phyloP scores from a whole-genome alignment of 2,113 vertebrate species.

The Gallinago media region DNA sequence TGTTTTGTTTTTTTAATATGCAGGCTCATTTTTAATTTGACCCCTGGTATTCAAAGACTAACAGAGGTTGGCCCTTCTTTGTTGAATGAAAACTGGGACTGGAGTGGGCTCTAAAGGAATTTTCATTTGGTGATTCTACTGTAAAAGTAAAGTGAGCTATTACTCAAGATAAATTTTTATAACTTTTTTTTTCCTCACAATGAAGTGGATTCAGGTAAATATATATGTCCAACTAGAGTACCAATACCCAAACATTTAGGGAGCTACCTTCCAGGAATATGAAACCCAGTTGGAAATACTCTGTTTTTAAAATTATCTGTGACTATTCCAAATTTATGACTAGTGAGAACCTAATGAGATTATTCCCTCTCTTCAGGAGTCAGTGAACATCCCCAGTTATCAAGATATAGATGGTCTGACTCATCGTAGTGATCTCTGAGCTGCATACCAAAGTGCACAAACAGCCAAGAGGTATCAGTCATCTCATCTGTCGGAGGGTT shows the following conservation, averaged over 20 bases:
- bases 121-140: not conserved
- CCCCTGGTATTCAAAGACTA: not conserved
- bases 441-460: not conserved
- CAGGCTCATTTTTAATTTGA: not conserved
- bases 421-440: not conserved
- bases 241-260: not conserved
- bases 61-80: not conserved
- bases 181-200: not conserved
- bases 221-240: not conserved
- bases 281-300: not conserved
- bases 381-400: not conserved
- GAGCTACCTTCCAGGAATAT: not conserved
- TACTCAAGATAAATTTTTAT: not conserved
- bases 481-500: not conserved
- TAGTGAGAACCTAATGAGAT: conserved; percentile 1
- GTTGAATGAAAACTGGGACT: not conserved
- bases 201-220: not conserved
- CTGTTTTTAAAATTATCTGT: not conserved
- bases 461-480: not conserved
- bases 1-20: not conserved
- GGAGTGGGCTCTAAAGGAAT: not conserved
- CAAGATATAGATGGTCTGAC: not conserved
- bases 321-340: conserved; percentile 2
- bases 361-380: conserved; percentile 25
- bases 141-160: not conserved